Evolutionary conservation across 92 coral and sea anemone genomes (phyloP), one percentile per base, ranked within the genome.

Genomic region (Phymanthus crucifer): DNA sequence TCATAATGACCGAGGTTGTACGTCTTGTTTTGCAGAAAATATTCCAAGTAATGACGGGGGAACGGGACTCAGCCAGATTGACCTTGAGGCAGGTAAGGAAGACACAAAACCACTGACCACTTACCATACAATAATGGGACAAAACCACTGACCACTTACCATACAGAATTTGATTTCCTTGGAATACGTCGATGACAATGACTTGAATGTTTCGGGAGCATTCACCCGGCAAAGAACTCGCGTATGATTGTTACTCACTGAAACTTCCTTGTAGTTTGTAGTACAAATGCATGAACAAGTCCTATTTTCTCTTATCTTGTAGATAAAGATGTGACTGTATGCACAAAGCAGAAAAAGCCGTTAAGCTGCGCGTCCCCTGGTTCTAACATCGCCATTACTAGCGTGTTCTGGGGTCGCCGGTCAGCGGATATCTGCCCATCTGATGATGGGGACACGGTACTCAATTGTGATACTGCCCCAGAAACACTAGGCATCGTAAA

Each of bases 341-440:
- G 98, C 69, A 95, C 98, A 6, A 90, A 94, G 17, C 98, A 95
- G 68, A 90, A 66, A 92, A 93, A 87, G 86, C 97, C 98, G 38
- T 90, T 95, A 87, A 93, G 95, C 83, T 95, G 98, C 76, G 86
- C 97, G 40, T 90, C 90, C 78, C 98, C 98, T 17, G 98, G 98
- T 78, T 95, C 98, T 74, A 85, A 89, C 67, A 95, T 95, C 21
- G 98, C 98, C 24, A 85, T 95, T 79, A 93, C 94, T 0, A 90
- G 83, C 40, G 99, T 96, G 23, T 96, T 96, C 89, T 96, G 99
- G 99, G 99, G 99, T 21, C 89, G 99, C 33, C 86, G 83, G 74
- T 84, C 93, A 16, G 94, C 79, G 11, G 75, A 75, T 18, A 83
- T 96, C n/a, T 96, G 99, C 70, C 98, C 99, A 10, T 91, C 99